Evolutionary conservation across 1,140 invertebrate species (phyloP).

Genomic region (Bombus pascuorum): DNA sequence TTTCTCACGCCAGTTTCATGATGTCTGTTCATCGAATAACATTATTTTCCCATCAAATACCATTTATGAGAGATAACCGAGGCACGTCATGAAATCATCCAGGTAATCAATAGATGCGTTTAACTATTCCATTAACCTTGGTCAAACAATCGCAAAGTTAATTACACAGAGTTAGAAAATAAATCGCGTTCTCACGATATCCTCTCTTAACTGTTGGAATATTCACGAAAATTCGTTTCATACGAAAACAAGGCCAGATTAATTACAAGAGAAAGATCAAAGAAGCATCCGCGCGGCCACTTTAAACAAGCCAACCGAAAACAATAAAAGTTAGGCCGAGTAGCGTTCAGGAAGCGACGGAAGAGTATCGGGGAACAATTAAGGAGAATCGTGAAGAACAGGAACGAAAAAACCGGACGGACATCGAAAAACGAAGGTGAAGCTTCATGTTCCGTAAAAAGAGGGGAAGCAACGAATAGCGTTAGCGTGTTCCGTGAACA

Average conservation of each 20-base stretch:
- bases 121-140: background rate
- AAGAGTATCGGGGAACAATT: conserved; percentile 20
- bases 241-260: background rate
- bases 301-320: background rate
- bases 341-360: background rate
- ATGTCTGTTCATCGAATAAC: background rate
- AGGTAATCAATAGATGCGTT: background rate
- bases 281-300: conserved; percentile 7
- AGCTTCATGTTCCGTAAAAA: too few relatives aligned
- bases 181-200: background rate
- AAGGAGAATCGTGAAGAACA: background rate
- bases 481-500: background rate
- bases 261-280: conserved; percentile 7
- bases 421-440: background rate
- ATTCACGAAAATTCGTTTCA: background rate
- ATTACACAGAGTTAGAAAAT: too few relatives aligned
- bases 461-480: background rate
- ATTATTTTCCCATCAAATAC: background rate
- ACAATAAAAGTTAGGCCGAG: background rate
- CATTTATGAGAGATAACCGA: background rate
- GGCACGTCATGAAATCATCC: too few relatives aligned
- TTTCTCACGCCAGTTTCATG: background rate
- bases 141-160: background rate
- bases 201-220: background rate
- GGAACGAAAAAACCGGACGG: background rate